A percentile compares a stretch with the other conserved stretches of the same genome.
phyloP scores from a whole-genome alignment of 2,888 invertebrate genomes.

The Zaprionus bogoriensis region DNA sequence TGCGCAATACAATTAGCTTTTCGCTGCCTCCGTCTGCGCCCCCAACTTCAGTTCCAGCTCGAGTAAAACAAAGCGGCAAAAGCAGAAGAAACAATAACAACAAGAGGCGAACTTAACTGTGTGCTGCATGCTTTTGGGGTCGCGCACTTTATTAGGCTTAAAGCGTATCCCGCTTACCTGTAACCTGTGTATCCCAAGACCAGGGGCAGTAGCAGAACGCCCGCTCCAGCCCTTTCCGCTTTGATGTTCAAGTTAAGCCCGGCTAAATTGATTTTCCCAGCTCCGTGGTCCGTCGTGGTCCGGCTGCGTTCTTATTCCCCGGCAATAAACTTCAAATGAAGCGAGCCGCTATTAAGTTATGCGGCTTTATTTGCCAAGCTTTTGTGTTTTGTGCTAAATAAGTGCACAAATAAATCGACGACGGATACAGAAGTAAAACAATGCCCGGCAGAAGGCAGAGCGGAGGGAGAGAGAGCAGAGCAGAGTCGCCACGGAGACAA shows the following conservation, averaged over 20 bases:
- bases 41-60: too few relatives aligned
- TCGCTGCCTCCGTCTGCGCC: conserved; percentile 1
- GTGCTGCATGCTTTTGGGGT: conserved; percentile 48
- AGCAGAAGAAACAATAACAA: conserved; percentile 18
- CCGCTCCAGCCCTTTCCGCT: conserved; percentile 73
- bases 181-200: conserved; percentile 9
- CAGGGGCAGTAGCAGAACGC: too few relatives aligned
- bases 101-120: conserved; percentile 11
- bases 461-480: too few relatives aligned
- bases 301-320: conserved; percentile 39
- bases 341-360: conserved; percentile 74
- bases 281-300: conserved; percentile 34
- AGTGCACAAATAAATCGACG: conserved; percentile 73
- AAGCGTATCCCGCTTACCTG: conserved; percentile 60
- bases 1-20: conserved; percentile 74
- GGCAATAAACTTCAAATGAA: conserved; percentile 77
- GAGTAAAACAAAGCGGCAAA: conserved; percentile 36
- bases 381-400: conserved; percentile 65
- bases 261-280: conserved; percentile 76
- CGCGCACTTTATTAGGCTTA: conserved; percentile 78
- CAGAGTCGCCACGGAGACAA: too few relatives aligned
- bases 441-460: background rate
- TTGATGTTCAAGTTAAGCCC: conserved; percentile 78
- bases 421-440: conserved; percentile 32
- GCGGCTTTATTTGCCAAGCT: conserved; percentile 67